Evolutionary conservation across 1,140 invertebrate species (phyloP), one percentile per base, ranked within the genome.

Genomic region (Drosophila trapezifrons): DNA sequence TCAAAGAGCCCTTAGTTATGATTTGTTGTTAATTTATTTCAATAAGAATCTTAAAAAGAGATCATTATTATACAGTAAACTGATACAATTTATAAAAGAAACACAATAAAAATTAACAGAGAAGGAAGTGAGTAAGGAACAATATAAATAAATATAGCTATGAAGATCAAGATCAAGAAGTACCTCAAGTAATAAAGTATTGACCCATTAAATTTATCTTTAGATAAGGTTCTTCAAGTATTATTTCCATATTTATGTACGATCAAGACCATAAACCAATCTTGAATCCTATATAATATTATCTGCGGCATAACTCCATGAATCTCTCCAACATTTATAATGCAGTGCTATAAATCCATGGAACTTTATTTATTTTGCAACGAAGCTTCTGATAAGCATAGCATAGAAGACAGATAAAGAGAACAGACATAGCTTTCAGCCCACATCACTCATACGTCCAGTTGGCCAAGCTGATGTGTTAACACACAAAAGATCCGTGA

Each of bases 401-500:
- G 35, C 67, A 71, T 47, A 38, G 15, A 32, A n/a, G 17, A 20
- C 42, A 27, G 65, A 69, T 69, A 66, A 52, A 43, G 22, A 65
- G 29, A 29, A 29, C 27, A 29, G 7, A 25, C 22, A 55, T 32
- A 20, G 13, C 52, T 38, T 25, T 35, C 18, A 32, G 13, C 10
- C 13, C 43, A 43, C 29, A 65, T 75, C 72, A 65, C 71, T 64
- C 70, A 75, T 75, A 75, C 71, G 72, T 52, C 72, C 27, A n/a
- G 60, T 75, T 75, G 51, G 38, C 18, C 70, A 75, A 75, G 45
- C 70, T 43, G 20, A 43, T 10, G 49, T 52, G 46, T 54, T 43
- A 32, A 32, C 65, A 69, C 35, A 66, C 62, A 52, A 35, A 65
- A 38, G 18, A 43, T 27, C 37, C 25, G 20, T 15, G 57, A 49